Conservation (phyloP, 2,888 invertebrate genomes). For the Microctonus aethiopoides region DNA sequence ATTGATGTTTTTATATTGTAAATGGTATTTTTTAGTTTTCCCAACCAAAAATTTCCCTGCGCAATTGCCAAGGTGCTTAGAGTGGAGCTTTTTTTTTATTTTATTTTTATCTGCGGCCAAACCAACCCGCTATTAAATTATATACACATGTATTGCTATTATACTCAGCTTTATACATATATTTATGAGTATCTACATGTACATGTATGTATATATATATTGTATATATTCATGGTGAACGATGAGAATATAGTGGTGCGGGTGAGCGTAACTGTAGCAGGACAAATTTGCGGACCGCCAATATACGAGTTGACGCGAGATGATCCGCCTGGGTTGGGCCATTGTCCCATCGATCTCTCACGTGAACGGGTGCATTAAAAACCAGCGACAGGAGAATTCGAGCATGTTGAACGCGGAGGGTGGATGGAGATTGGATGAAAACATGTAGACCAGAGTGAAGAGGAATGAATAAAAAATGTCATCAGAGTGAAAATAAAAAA, state of each 20-base stretch:
- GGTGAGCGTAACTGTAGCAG: constrained; percentile 32
- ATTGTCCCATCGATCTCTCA: constrained; percentile 40
- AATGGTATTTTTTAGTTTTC: constrained; percentile 17
- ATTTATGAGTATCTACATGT: neutral
- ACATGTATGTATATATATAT: neutral
- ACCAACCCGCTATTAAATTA: constrained; percentile 17
- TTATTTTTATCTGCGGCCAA: constrained; percentile 44
- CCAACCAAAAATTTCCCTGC: constrained; percentile 15
- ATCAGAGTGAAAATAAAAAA: neutral
- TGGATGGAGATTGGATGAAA: neutral
- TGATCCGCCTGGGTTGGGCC: constrained; percentile 34
- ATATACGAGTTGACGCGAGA: constrained; percentile 42
- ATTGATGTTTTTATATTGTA: neutral
- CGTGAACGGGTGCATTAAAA: constrained; percentile 25
- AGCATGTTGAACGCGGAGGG: neutral
- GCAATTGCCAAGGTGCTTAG: constrained; percentile 31
- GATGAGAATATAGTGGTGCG: constrained; percentile 19
- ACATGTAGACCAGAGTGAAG: neutral
- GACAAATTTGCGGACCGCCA: constrained; percentile 45
- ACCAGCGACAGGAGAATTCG: constrained; percentile 13
- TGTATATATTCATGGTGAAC: no score
- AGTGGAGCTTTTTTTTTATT: constrained; percentile 47
- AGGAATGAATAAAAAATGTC: neutral
- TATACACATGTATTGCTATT: neutral
- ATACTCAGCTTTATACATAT: no score